Evolutionary conservation across 2,797 vertebrate genomes (phyloP).

Genomic region (Spheniscus humboldti): DNA sequence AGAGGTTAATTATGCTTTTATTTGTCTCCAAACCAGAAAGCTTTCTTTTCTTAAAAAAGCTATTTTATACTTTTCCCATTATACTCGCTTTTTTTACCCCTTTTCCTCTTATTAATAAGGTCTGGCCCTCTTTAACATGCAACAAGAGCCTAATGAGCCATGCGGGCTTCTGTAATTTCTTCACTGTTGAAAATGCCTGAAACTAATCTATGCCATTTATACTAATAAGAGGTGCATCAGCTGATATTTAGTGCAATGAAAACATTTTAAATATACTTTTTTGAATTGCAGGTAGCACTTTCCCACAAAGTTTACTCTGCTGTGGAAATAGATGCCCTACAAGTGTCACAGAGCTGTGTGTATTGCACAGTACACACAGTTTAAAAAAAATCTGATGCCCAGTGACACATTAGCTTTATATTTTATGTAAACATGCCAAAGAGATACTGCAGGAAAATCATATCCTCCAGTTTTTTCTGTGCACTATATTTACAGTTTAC

Average conservation of each 20-base stretch:
- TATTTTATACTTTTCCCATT: conserved; percentile 24
- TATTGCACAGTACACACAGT: neutral
- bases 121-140: conserved; percentile 76
- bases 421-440: conserved; percentile 24
- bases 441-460: neutral
- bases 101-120: conserved; percentile 75
- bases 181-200: conserved; percentile 78
- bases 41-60: neutral
- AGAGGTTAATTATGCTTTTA: conserved; percentile 28
- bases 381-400: neutral
- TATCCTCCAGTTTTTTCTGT: neutral
- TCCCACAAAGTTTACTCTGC: conserved; percentile 30
- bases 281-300: conserved; percentile 59
- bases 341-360: neutral
- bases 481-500: neutral
- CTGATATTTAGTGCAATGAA: conserved; percentile 73
- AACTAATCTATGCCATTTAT: conserved; percentile 81
- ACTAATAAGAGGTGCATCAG: conserved; percentile 78
- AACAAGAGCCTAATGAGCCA: conserved; percentile 78
- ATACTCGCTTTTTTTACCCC: neutral
- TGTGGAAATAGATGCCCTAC: conserved; percentile 2
- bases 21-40: conserved; percentile 11
- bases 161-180: conserved; percentile 79
- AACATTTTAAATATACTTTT: conserved; percentile 69
- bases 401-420: neutral